Evolutionary conservation across 2,797 vertebrate species (phyloP).

Genomic region (Schizothorax lantsangensis): DNA sequence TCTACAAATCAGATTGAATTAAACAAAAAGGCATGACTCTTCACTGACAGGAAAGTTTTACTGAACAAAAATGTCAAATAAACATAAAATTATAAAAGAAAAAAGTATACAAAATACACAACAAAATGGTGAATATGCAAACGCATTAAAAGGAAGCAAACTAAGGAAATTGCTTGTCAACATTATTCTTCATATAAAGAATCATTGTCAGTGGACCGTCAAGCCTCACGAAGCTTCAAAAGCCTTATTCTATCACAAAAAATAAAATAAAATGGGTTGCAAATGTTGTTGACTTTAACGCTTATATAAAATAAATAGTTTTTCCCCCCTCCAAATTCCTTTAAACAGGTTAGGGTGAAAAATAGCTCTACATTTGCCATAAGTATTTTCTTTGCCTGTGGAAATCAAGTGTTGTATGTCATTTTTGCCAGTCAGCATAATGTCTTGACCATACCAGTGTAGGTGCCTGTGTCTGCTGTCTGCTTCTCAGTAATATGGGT

Average conservation of each 20-base stretch:
- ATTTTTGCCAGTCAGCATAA: constrained; percentile 11
- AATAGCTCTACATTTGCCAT: not conserved
- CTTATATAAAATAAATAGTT: not conserved
- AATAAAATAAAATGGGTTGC: not conserved
- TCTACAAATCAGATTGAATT: not conserved
- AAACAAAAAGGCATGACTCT: not conserved
- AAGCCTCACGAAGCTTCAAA: not conserved
- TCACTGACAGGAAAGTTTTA: not conserved
- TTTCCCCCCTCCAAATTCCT: not conserved
- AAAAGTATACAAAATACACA: not conserved
- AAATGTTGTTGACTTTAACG: not conserved
- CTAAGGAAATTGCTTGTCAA: not conserved
- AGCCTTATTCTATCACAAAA: not conserved
- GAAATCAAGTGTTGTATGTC: not conserved
- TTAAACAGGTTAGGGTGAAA: not conserved
- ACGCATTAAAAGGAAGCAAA: not conserved
- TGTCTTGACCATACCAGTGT: constrained; percentile 4
- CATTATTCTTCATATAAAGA: not conserved
- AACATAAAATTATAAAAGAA: not conserved
- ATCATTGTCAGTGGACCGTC: not conserved
- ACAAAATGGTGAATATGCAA: not conserved
- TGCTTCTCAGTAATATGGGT: constrained; percentile 28
- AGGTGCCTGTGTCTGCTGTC: constrained; percentile 13
- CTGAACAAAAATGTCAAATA: not conserved
- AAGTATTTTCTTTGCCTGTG: not conserved